Conservation (phyloP, 2,797 vertebrate genomes). For the Coregonus ussuriensis region DNA sequence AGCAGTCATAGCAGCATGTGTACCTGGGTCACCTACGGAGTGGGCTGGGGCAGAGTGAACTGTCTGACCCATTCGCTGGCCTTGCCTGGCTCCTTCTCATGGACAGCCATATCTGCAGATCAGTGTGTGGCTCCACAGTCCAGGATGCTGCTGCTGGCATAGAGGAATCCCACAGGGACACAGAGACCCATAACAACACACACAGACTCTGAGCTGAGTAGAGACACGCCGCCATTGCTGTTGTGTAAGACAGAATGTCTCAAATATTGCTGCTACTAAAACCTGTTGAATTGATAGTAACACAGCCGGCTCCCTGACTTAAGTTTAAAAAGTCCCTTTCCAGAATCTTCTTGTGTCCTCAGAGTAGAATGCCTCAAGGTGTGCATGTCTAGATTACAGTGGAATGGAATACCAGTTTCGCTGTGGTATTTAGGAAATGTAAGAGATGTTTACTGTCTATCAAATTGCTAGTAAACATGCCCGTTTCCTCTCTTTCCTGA, state of each 20-base stretch:
- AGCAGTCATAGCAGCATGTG: slow-evolving; percentile 17
- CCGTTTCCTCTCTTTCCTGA: slow-evolving; percentile 11
- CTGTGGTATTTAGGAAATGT: slow-evolving; percentile 36
- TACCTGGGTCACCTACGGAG: slow-evolving; percentile 32
- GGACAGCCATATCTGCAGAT: slow-evolving; percentile 34
- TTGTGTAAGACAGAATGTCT: no score
- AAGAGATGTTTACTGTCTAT: slow-evolving; percentile 18
- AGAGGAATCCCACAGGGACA: not conserved
- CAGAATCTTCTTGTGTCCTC: slow-evolving; percentile 11
- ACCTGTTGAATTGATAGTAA: not conserved
- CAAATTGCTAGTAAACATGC: slow-evolving; percentile 22
- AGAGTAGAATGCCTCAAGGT: slow-evolving; percentile 17
- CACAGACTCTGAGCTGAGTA: not conserved
- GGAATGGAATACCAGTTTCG: slow-evolving; percentile 29
- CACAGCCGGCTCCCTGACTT: not conserved
- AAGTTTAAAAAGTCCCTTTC: slow-evolving; percentile 1
- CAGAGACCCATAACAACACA: not conserved
- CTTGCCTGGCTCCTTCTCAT: not conserved
- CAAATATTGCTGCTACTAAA: not conserved
- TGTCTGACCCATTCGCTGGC: slow-evolving; percentile 25
- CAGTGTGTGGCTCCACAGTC: slow-evolving; percentile 20
- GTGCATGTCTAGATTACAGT: slow-evolving; percentile 40
- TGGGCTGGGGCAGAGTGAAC: slow-evolving; percentile 43
- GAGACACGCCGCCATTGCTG: not conserved
- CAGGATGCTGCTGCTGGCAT: not conserved